Evolutionary conservation across 2,113 vertebrate species (phyloP).

Genomic region (Numenius arquata): DNA sequence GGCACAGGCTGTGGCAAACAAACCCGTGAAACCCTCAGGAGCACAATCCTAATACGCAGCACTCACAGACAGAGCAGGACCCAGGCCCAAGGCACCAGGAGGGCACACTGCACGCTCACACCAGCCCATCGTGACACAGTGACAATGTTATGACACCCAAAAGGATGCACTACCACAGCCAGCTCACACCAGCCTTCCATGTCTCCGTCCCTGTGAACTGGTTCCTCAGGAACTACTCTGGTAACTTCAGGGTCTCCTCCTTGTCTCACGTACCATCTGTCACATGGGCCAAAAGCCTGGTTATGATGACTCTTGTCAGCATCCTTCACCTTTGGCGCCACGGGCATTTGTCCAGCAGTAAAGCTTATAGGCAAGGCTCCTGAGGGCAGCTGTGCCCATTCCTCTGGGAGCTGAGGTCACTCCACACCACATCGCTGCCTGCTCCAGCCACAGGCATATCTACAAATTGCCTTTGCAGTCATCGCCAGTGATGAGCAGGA

Average conservation of each 20-base stretch:
- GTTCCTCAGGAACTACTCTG: neutral
- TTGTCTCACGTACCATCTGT: neutral
- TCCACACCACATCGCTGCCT: neutral
- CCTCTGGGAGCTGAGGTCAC: neutral
- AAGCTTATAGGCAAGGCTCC: neutral
- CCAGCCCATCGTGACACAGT: neutral
- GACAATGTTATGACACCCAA: neutral
- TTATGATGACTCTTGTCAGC: neutral
- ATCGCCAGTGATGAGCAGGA: neutral
- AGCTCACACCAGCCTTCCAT: neutral
- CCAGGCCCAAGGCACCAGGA: neutral
- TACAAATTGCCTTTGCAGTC: neutral
- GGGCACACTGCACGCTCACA: neutral
- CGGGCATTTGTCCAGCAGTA: neutral
- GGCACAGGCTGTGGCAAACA: neutral
- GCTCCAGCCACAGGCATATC: neutral
- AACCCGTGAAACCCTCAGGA: neutral
- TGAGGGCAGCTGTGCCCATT: neutral
- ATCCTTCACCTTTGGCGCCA: neutral
- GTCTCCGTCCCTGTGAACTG: too few relatives aligned
- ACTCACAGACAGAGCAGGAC: neutral
- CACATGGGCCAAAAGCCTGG: neutral
- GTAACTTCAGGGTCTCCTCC: neutral
- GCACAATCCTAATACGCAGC: neutral
- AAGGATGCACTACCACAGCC: neutral